These are phyloP conservation scores for Leptinotarsa haldemani DNA, from an alignment of 2,888 invertebrate species.

Conservation along the genomic window DNA sequence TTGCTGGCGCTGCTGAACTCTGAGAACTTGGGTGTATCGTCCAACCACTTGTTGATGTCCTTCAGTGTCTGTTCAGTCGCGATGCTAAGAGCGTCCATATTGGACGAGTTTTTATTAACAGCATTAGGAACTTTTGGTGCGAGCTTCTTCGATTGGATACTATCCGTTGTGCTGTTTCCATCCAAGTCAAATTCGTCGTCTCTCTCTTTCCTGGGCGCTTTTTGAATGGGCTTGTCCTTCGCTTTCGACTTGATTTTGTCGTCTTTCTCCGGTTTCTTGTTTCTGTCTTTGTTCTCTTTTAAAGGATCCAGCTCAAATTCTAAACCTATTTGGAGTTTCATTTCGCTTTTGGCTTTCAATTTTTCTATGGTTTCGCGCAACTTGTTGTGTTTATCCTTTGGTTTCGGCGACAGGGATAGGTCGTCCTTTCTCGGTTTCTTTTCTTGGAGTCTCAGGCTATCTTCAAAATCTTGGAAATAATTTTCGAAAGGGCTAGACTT, in stretches of 20 bases:
- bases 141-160: conserved; percentile 52
- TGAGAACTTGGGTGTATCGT: conserved; percentile 82
- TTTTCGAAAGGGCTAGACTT: conserved; percentile 54
- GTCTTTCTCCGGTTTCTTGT: conserved; percentile 55
- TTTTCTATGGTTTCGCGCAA: conserved; percentile 72
- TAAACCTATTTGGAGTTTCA: conserved; percentile 62
- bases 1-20: conserved; percentile 83
- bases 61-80: conserved; percentile 83
- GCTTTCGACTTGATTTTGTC: conserved; percentile 48
- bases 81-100: conserved; percentile 73
- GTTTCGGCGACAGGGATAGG: conserved; percentile 50
- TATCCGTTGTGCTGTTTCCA: conserved; percentile 57
- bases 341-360: conserved; percentile 73
- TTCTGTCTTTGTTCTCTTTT: conserved; percentile 58
- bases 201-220: conserved; percentile 42
- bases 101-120: conserved; percentile 61
- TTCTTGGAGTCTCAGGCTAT: conserved; percentile 37
- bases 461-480: conserved; percentile 52
- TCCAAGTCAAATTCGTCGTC: conserved; percentile 56
- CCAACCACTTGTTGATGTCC: conserved; percentile 90
- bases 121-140: conserved; percentile 48
- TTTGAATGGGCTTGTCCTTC: conserved; percentile 48
- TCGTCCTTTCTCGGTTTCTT: conserved; percentile 43
- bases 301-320: conserved; percentile 56
- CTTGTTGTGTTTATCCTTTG: conserved; percentile 65